Evolutionary conservation across 2,113 vertebrate species (phyloP).

Genomic region (Asarcornis scutulata): DNA sequence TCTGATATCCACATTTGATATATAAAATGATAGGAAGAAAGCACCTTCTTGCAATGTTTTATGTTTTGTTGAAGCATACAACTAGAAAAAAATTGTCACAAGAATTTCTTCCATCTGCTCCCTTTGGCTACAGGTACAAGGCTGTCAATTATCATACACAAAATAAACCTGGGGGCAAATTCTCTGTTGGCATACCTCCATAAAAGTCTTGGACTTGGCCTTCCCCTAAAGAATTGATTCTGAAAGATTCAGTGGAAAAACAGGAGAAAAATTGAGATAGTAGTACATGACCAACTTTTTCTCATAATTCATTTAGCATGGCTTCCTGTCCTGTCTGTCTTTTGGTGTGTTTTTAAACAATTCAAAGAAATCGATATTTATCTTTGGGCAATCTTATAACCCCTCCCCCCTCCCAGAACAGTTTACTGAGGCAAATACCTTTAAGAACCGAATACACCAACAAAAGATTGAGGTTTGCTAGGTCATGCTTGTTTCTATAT

Average conservation of each 20-base stretch:
- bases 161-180: background rate
- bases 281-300: background rate
- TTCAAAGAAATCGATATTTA: background rate
- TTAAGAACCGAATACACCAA: background rate
- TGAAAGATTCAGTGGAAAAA: background rate
- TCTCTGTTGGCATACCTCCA: slow-evolving; percentile 3
- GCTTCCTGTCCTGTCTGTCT: background rate
- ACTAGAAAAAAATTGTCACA: background rate
- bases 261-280: background rate
- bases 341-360: background rate
- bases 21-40: background rate
- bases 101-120: slow-evolving; percentile 48
- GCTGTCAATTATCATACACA: slow-evolving; percentile 26
- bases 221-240: background rate
- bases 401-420: background rate
- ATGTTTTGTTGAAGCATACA: slow-evolving; percentile 4
- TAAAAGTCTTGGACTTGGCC: background rate
- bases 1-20: background rate
- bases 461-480: background rate
- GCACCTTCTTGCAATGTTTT: background rate
- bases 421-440: background rate
- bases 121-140: slow-evolving; percentile 33
- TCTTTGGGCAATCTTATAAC: background rate
- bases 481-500: background rate
- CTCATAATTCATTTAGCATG: background rate